Evolutionary conservation across 2,797 vertebrate species (phyloP).

Genomic region (Okamejei kenojei): DNA sequence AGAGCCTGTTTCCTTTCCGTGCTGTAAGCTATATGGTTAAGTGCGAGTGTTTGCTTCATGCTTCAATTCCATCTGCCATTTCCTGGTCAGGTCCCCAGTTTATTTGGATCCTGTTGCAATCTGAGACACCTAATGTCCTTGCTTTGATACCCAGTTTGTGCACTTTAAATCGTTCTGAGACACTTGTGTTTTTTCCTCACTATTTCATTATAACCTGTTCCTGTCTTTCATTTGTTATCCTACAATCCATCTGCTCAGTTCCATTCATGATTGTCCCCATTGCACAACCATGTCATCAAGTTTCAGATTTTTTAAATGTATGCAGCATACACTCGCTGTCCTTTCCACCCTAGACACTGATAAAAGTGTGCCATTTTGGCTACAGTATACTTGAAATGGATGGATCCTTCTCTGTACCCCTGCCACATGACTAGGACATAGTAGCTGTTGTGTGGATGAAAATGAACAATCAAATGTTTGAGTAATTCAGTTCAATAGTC

Average conservation of each 20-base stretch:
- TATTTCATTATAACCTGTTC: not conserved
- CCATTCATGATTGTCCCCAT: not conserved
- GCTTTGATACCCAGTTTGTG: not conserved
- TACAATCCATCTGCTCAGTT: not conserved
- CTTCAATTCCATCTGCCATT: no score
- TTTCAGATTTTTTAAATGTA: no score
- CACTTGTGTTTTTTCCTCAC: not conserved
- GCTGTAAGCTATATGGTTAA: no score
- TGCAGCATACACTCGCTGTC: no score
- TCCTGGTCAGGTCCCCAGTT: no score
- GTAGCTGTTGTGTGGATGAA: no score
- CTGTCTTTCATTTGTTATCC: no score
- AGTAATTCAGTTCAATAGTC: not conserved
- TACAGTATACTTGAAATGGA: not conserved
- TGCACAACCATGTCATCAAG: not conserved
- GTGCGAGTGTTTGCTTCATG: no score
- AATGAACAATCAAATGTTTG: not conserved
- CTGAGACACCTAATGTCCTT: no score
- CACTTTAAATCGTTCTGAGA: not conserved
- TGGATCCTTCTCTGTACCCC: not conserved
- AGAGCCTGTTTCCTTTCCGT: no score
- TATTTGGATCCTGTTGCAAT: no score
- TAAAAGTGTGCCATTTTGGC: not conserved
- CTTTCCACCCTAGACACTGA: not conserved
- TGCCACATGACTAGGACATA: not conserved